phyloP scores from a whole-genome alignment of 2,888 invertebrate genomes.

The Luffia ferchaultella region DNA sequence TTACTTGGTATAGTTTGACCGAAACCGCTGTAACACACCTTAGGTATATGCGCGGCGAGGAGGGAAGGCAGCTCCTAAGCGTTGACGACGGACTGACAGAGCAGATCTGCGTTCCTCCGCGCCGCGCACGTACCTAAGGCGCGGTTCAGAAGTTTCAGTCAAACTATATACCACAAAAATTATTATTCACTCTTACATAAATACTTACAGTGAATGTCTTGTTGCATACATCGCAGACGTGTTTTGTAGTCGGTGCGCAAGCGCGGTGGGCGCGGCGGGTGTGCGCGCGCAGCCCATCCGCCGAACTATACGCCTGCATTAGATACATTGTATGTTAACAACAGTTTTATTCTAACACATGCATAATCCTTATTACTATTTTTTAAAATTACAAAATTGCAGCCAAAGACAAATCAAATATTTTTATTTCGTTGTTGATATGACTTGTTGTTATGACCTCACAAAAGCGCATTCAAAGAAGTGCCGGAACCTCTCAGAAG shows the following conservation, averaged over 20 bases:
- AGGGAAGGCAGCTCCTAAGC: slow-evolving; percentile 1
- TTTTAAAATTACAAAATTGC: not conserved
- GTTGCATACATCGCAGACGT: slow-evolving; percentile 16
- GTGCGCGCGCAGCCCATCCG: slow-evolving; percentile 25
- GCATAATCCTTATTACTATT: not conserved
- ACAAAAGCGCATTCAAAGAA: too few species aligned
- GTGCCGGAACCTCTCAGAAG: too few species aligned
- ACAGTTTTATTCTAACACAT: not conserved
- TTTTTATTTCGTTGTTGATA: too few species aligned
- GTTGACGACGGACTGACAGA: too few species aligned
- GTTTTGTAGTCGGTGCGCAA: slow-evolving; percentile 4
- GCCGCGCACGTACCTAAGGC: too few species aligned
- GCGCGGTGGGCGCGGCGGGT: slow-evolving; percentile 20
- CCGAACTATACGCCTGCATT: slow-evolving; percentile 20
- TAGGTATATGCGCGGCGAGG: not conserved
- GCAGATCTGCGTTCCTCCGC: too few species aligned
- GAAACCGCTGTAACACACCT: not conserved
- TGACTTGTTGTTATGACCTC: too few species aligned
- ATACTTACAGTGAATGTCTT: slow-evolving; percentile 17
- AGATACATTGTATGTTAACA: not conserved
- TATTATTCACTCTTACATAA: not conserved
- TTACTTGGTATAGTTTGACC: not conserved
- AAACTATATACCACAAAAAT: not conserved
- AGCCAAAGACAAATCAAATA: too few species aligned
- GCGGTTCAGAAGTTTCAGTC: not conserved